Evolutionary conservation across 2,113 vertebrate genomes (phyloP), one percentile per base, ranked within the genome.

Genomic region (Pangasianodon hypophthalmus): DNA sequence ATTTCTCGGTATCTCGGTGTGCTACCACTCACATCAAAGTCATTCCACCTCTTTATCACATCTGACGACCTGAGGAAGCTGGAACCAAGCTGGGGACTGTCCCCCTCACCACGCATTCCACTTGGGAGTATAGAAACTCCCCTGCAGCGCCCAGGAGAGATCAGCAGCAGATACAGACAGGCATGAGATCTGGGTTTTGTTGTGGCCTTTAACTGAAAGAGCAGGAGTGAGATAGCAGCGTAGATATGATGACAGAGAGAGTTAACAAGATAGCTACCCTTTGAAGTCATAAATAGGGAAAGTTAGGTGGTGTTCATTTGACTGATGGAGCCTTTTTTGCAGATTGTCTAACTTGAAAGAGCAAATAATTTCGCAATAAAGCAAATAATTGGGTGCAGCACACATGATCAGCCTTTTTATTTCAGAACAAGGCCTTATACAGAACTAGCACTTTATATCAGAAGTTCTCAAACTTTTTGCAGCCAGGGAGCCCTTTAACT

Each of bases 21-120:
- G n/a, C 67, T 88, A 48, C 83, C 84, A 81, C 41, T 75, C 87
- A 92, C 89, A 92, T 93, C 91, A 93, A 93, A 93, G 92, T 87
- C 80, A 81, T 87, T 81, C 29, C 75, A 64, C 29, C 62, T 67
- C 85, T 88, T 91, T 90, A 91, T 92, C 91, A 93, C 87, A 86
- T 84, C 91, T 91, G 88, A 91, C 77, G 83, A 85, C 60, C 87
- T 29, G 46, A 89, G 85, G 91, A 86, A 90, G 82, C 37, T 84
- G 90, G 91, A 84, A 88, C 89, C n/a, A 85, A 54, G 85, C 87
- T 62, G 50, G 79, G 81, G 89, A 83, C 88, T 16, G 84, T 50
- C 69, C 67, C 83, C 83, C 75, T 90, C 46, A 79, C 21, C 80
- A 87, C 8, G 4, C 81, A 80, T 80, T 56, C 90, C 89, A 87